Evolutionary conservation across 1,140 invertebrate species (phyloP).

Genomic region (Trypoxylus dichotomus): DNA sequence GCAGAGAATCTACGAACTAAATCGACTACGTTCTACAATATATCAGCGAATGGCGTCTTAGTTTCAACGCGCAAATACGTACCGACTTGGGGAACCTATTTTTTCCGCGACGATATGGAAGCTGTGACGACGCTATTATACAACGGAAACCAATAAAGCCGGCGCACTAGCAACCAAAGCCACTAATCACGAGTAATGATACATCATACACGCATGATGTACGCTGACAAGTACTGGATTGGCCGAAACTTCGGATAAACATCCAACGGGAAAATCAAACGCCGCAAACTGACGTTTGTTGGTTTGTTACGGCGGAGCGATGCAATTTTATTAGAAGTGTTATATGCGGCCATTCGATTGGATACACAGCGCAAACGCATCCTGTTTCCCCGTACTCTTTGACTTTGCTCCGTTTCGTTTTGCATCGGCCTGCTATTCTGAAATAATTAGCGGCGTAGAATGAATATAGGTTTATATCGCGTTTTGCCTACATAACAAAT

Average conservation of each 20-base stretch:
- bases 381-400: no score
- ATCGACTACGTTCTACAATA: background rate
- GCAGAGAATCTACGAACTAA: background rate
- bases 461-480: background rate
- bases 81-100: background rate
- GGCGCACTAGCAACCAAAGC: background rate
- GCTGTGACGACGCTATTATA: background rate
- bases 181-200: background rate
- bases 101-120: background rate
- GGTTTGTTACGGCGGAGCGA: background rate
- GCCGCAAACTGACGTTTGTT: background rate
- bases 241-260: background rate
- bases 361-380: slow-evolving; percentile 1
- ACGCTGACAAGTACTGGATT: background rate
- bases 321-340: background rate
- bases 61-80: no score
- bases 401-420: background rate
- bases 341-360: background rate
- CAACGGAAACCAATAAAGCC: background rate
- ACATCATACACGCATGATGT: background rate
- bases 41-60: no score
- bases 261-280: background rate
- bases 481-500: background rate
- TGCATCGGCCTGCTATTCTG: background rate
- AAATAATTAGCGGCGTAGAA: slow-evolving; percentile 19